These are phyloP conservation scores for Sinocyclocheilus anshuiensis DNA, from an alignment of 2,113 vertebrate species.

Conservation along the genomic window DNA sequence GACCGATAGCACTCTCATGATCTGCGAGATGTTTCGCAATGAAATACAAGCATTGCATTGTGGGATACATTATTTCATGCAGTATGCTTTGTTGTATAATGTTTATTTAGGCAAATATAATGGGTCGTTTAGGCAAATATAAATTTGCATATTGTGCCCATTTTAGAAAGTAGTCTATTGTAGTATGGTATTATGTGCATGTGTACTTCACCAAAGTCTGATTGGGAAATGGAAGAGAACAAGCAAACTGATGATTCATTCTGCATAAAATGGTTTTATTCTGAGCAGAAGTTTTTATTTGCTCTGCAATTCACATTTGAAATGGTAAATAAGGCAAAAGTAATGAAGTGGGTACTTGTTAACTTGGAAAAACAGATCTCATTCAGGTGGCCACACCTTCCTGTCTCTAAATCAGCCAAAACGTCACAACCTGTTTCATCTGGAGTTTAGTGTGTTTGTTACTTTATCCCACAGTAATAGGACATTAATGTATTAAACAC, in stretches of 20 bases:
- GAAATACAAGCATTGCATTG: neutral
- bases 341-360: too few species aligned
- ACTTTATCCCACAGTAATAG: too few species aligned
- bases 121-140: neutral
- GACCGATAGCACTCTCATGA: neutral
- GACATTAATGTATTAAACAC: too few species aligned
- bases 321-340: too few species aligned
- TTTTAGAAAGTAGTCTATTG: neutral
- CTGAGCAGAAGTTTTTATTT: neutral
- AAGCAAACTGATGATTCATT: neutral
- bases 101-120: constrained; percentile 10
- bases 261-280: neutral
- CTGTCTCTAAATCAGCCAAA: too few species aligned
- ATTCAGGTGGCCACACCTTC: too few species aligned
- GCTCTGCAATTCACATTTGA: too few species aligned
- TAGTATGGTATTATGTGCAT: neutral
- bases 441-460: too few species aligned
- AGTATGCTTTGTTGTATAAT: neutral
- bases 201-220: neutral
- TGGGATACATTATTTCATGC: neutral
- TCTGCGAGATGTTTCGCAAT: neutral
- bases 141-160: neutral
- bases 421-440: too few species aligned
- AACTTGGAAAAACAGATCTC: too few species aligned
- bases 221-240: neutral